phyloP scores from a whole-genome alignment of 2,888 invertebrate genomes.

The Dryomyza anilis region DNA sequence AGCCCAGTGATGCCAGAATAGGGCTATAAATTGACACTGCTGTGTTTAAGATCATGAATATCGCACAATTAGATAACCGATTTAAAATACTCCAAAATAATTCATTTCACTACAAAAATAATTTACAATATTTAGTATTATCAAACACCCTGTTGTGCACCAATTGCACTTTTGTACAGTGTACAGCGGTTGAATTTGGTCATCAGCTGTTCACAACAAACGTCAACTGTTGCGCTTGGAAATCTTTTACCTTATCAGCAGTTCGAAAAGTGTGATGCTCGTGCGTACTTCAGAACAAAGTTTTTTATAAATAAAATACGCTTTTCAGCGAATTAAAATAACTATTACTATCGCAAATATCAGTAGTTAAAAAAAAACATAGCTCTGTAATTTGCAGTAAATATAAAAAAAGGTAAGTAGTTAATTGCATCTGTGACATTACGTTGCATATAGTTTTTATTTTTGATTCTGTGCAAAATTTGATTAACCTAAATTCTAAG shows the following conservation, averaged over 20 bases:
- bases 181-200: conserved; percentile 2
- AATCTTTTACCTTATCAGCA: conserved; percentile 27
- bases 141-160: background rate
- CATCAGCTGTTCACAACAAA: conserved; percentile 8
- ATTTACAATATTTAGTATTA: background rate
- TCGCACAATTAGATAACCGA: too few relatives aligned
- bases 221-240: conserved; percentile 9
- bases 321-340: background rate
- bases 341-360: too few relatives aligned
- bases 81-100: too few relatives aligned
- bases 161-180: background rate
- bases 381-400: background rate
- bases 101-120: too few relatives aligned
- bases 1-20: too few relatives aligned
- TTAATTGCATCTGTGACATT: background rate
- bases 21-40: too few relatives aligned
- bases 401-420: background rate
- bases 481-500: conserved; percentile 16
- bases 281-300: conserved; percentile 26
- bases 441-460: too few relatives aligned
- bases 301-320: background rate
- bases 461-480: conserved; percentile 2
- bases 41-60: too few relatives aligned
- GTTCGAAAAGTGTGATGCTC: conserved; percentile 28
- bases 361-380: too few relatives aligned